A percentile compares a stretch with the other conserved stretches of the same genome.
Conservation (phyloP, 64 coral and sea anemone genomes). For the Catalaphyllia jardinei region DNA sequence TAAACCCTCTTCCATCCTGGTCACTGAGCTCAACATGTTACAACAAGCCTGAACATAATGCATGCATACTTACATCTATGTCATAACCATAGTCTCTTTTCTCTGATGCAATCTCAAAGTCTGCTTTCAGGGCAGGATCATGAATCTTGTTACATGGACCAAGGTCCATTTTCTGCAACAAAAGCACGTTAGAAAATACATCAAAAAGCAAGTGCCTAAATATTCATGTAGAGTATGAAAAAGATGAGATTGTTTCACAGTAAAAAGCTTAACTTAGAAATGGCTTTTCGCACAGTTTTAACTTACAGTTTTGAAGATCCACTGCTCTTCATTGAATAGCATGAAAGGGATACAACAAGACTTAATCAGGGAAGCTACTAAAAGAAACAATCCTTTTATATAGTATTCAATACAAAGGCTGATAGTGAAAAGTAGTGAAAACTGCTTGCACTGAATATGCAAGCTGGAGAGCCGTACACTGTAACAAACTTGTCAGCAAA, state of each 20-base stretch:
- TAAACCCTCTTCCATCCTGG: too few relatives aligned
- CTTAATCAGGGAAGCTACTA: constrained; percentile 29
- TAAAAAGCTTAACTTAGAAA: constrained; percentile 14
- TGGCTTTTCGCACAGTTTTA: constrained; percentile 33
- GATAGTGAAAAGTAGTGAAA: too few relatives aligned
- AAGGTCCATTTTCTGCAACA: constrained; percentile 96
- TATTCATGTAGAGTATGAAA: not conserved
- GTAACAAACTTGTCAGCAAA: too few relatives aligned
- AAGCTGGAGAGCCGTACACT: too few relatives aligned
- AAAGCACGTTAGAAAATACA: not conserved
- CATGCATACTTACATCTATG: constrained; percentile 78
- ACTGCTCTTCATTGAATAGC: constrained; percentile 47
- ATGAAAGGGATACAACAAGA: constrained; percentile 54
- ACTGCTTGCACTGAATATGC: too few relatives aligned
- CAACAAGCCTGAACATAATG: too few relatives aligned
- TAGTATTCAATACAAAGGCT: not conserved
- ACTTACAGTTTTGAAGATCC: constrained; percentile 58
- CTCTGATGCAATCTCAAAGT: constrained; percentile 84
- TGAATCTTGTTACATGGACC: constrained; percentile 91
- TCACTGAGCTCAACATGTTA: too few relatives aligned
- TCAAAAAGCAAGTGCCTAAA: not conserved
- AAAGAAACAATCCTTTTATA: not conserved
- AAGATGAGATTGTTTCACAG: not conserved
- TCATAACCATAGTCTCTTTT: constrained; percentile 95
- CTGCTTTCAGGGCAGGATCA: constrained; percentile 87